Evolutionary conservation across 64 coral and sea anemone species (phyloP).

Genomic region (Pachyseris speciosa): DNA sequence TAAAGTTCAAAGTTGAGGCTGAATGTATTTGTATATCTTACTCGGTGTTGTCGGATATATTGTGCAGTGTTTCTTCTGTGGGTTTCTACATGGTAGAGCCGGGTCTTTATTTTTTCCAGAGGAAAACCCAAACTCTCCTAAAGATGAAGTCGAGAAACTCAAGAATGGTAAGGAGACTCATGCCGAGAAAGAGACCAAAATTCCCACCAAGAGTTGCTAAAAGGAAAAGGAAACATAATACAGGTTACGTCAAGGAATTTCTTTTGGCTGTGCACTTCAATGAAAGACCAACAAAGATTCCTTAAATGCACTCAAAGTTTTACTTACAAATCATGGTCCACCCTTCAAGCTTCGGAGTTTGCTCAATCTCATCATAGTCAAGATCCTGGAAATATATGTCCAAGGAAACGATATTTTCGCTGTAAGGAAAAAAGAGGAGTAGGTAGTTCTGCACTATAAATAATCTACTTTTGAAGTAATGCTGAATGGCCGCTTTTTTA

Average conservation of each 20-base stretch:
- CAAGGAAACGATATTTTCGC: slow-evolving; percentile 14
- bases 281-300: no score
- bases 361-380: slow-evolving; percentile 10
- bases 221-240: background rate
- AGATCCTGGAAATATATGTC: slow-evolving; percentile 36
- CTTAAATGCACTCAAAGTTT: background rate
- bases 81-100: no score
- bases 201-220: slow-evolving; percentile 42
- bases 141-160: slow-evolving; percentile 31
- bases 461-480: no score
- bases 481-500: no score
- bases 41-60: no score
- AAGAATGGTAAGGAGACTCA: slow-evolving; percentile 17
- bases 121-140: background rate
- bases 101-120: background rate
- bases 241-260: background rate
- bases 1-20: no score
- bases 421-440: background rate
- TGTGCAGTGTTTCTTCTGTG: no score
- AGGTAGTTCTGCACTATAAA: no score
- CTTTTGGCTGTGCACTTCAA: no score
- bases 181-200: slow-evolving; percentile 55
- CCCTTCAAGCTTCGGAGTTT: background rate
- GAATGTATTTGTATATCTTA: no score
- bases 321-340: slow-evolving; percentile 14